Evolutionary conservation across 2,888 invertebrate species (phyloP).

Genomic region (Cephonodes hylas): DNA sequence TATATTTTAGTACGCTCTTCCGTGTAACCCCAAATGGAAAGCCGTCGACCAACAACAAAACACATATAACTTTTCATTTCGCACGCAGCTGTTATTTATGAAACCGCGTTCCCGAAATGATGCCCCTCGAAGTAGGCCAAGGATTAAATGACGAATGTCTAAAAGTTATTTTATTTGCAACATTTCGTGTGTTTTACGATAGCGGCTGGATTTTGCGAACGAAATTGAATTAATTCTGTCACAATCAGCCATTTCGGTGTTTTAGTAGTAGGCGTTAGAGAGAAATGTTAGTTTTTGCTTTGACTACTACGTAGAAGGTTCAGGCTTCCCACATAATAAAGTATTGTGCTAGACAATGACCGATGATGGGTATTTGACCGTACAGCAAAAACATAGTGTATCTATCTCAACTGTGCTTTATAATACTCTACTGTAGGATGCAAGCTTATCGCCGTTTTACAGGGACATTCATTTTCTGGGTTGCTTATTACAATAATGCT

Average conservation of each 20-base stretch:
- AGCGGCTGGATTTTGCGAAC: background rate
- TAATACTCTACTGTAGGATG: too few species aligned
- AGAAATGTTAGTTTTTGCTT: too few species aligned
- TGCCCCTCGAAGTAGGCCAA: background rate
- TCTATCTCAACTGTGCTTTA: too few species aligned
- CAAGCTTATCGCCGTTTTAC: too few species aligned
- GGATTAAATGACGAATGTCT: conserved; percentile 6
- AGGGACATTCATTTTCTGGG: too few species aligned
- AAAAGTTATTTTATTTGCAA: conserved; percentile 7
- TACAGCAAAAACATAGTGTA: too few species aligned
- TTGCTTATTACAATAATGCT: too few species aligned
- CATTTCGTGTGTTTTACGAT: conserved; percentile 4
- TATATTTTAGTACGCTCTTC: background rate
- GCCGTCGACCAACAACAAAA: conserved; percentile 8
- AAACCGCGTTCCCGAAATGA: conserved; percentile 6
- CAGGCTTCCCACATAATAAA: too few species aligned
- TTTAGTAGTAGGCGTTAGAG: background rate
- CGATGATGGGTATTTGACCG: too few species aligned
- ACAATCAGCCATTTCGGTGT: background rate
- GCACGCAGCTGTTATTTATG: conserved; percentile 10
- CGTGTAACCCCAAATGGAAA: background rate
- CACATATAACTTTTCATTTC: conserved; percentile 10
- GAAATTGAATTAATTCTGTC: background rate
- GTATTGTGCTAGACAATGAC: too few species aligned
- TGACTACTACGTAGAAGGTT: too few species aligned